These are phyloP conservation scores for Parelbella ahira DNA, from an alignment of 2,888 invertebrate species.

Conservation along the genomic window DNA sequence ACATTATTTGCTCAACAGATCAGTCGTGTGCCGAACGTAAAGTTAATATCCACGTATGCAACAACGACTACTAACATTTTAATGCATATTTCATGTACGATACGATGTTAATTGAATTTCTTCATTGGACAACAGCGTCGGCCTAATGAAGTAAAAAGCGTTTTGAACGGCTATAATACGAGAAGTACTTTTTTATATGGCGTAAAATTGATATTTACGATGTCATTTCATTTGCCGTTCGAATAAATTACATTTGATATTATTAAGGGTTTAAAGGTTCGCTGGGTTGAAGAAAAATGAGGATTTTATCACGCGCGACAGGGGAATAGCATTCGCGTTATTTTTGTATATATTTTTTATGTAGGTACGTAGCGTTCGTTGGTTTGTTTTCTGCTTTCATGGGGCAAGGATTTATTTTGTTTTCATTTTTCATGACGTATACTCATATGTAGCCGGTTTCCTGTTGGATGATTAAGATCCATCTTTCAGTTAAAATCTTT, in stretches of 20 bases:
- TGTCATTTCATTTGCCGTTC: constrained; percentile 1
- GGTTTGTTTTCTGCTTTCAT: too few relatives aligned
- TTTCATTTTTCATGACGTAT: too few relatives aligned
- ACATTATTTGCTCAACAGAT: constrained; percentile 15
- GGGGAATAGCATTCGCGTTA: too few relatives aligned
- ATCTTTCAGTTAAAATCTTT: too few relatives aligned
- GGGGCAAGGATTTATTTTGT: too few relatives aligned
- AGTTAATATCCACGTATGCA: constrained; percentile 12
- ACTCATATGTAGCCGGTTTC: too few relatives aligned
- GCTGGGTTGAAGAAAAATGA: neutral
- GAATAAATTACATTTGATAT: constrained; percentile 8
- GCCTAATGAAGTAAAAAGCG: constrained; percentile 14
- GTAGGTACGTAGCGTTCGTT: too few relatives aligned
- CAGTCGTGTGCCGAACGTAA: constrained; percentile 10
- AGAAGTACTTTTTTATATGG: constrained; percentile 1
- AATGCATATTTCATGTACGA: constrained; percentile 2
- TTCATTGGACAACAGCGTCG: constrained; percentile 5
- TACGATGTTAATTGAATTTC: constrained; percentile 13
- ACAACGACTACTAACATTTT: constrained; percentile 9
- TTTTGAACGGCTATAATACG: constrained; percentile 4
- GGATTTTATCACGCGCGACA: neutral
- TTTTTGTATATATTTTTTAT: too few relatives aligned
- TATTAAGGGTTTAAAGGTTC: constrained; percentile 2
- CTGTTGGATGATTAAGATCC: too few relatives aligned
- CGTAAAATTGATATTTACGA: constrained; percentile 14